Evolutionary conservation across 2,888 invertebrate genomes (phyloP).

Genomic region (Nebria salina): DNA sequence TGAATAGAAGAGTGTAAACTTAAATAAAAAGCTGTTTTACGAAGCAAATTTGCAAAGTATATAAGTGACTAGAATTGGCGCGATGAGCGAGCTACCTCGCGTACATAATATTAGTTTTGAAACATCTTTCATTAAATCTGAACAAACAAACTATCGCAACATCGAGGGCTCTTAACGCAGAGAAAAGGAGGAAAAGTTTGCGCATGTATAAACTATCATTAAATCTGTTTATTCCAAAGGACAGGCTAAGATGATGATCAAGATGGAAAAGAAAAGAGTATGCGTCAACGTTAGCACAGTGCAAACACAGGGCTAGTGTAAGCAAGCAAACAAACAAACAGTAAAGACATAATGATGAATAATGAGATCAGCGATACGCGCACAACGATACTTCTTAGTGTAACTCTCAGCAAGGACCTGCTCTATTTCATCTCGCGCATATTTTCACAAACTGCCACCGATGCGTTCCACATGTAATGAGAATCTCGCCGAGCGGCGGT

Average conservation of each 20-base stretch:
- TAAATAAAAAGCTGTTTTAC: too few relatives aligned
- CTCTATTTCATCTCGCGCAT: neutral
- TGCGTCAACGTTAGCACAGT: neutral
- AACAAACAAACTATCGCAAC: neutral
- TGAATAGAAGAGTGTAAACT: neutral
- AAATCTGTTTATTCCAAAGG: conserved; percentile 11
- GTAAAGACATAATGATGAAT: conserved; percentile 43
- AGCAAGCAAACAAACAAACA: conserved; percentile 20
- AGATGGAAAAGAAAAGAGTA: neutral
- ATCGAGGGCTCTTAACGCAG: neutral
- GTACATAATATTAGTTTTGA: neutral
- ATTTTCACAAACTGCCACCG: neutral
- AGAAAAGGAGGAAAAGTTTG: conserved; percentile 2
- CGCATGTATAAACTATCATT: conserved; percentile 19
- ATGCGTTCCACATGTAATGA: neutral
- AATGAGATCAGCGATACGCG: conserved; percentile 32
- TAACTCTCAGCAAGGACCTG: neutral
- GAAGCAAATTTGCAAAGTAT: too few relatives aligned
- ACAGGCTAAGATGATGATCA: conserved; percentile 4
- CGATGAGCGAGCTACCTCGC: neutral
- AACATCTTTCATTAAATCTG: neutral
- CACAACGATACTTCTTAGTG: neutral
- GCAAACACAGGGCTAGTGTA: neutral
- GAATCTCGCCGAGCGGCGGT: neutral
- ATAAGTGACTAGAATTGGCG: neutral